Base-by-base conservation (phyloP, 2,888 invertebrate genomes). In the Ophion costatus region DNA sequence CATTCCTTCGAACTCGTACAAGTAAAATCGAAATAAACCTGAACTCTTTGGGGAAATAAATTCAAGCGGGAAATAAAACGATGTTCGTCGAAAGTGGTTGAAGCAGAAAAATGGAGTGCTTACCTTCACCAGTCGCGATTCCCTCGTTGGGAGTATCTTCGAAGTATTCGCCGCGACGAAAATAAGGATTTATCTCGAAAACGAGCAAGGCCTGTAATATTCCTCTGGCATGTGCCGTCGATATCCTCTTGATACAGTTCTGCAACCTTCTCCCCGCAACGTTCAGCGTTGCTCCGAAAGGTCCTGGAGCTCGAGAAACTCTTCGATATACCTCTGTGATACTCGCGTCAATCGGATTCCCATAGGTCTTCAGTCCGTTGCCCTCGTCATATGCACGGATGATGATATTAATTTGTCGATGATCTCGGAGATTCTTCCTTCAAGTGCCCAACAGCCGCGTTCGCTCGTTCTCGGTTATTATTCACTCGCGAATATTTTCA, bases 101-200 rank as follows among this genome's bases (percentile, higher is more conserved):
- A 42, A 14, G 11, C 11, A 22, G 0, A 67, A 67, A 42, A 24
- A 56, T 24, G 5, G 11, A 29, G 33, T 42, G 73, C 84, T 80
- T 71, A 85, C 84, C 84, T 82, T 85, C 78, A 70, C 78, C 78
- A 76, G 38, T 76, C 66, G 79, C 76, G 77, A 78, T 78, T 71
- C 73, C 84, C 75, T 82, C 66, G 82, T 75, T 64, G 84, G 79
- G 61, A 84, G 75, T 82, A 78, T 78, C 74, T 74, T 79, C 69
- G 42, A 75, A 51, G 38, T 56, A 63, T 64, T 59, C 56, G 0
- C 59, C 56, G 22, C 66, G 64, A 71, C 59, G 22, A 69, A 70
- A 42, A 22, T 5, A 38, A n/a, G 9, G 57, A 17, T 64, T 33
- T 61, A 29, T 80, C 22, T 59, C 38, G 38, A 20, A 71, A 69